These are phyloP conservation scores for Phoebastria nigripes DNA, from an alignment of 2,797 vertebrate species.

Conservation along the genomic window DNA sequence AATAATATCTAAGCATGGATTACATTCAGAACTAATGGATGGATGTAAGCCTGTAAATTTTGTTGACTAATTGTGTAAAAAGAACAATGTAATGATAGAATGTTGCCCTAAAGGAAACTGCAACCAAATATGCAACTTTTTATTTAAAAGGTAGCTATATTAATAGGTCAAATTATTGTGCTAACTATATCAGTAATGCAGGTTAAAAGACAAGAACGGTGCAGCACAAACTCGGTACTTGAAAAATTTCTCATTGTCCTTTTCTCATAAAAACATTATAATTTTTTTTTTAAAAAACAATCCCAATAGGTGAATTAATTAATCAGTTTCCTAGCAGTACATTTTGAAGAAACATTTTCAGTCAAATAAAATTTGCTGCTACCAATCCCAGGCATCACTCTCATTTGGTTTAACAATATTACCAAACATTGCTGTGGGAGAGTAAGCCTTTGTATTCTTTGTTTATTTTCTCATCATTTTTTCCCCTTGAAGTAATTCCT, in stretches of 20 bases:
- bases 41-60: conserved; percentile 9
- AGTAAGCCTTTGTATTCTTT: neutral
- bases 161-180: neutral
- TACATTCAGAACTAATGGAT: neutral
- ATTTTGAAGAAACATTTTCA: conserved; percentile 40
- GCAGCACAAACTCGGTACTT: neutral
- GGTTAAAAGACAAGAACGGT: conserved; percentile 32
- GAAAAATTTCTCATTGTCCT: neutral
- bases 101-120: conserved; percentile 41
- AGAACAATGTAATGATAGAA: neutral
- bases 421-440: neutral
- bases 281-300: neutral
- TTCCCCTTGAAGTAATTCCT: neutral
- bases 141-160: conserved; percentile 5
- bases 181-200: neutral
- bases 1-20: neutral
- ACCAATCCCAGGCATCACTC: neutral
- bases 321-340: neutral
- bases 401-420: conserved; percentile 5
- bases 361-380: neutral
- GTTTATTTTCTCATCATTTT: neutral
- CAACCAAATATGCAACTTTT: conserved; percentile 2
- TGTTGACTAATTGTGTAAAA: conserved; percentile 10
- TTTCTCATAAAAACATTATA: neutral
- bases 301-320: neutral